Percentiles rank a stretch among this genome's conserved stretches.
Conservation (phyloP, 2,113 vertebrate genomes). For the Sturnira hondurensis region DNA sequence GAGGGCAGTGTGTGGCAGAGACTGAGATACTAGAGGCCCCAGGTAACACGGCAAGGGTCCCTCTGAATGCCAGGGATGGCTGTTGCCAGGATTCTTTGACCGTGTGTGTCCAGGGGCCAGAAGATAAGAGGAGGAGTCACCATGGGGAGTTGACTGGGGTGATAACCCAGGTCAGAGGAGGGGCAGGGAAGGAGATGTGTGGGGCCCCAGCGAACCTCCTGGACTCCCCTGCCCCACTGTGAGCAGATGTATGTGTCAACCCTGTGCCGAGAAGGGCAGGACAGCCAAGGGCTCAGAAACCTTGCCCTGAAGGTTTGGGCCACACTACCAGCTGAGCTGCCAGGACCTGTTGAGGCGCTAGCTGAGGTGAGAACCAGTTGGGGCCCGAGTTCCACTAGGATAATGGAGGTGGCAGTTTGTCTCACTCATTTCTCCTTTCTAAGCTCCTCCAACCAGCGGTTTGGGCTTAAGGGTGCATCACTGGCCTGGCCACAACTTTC, state of each 20-base stretch:
- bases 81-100: not conserved
- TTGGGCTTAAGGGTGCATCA: not conserved
- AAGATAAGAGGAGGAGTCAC: accelerated
- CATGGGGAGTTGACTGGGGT: not conserved
- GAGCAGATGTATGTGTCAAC: not conserved
- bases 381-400: accelerated
- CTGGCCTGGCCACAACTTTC: not conserved
- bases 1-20: no score
- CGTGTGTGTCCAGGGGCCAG: not conserved
- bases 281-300: not conserved
- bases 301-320: not conserved
- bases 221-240: not conserved
- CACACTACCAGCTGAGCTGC: not conserved
- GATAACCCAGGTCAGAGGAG: not conserved
- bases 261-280: not conserved
- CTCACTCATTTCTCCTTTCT: not conserved
- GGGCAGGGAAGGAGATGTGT: not conserved
- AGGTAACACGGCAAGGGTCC: not conserved
- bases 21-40: not conserved
- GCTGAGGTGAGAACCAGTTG: not conserved
- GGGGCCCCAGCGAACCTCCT: not conserved
- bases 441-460: not conserved
- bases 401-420: not conserved
- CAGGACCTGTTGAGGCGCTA: not conserved
- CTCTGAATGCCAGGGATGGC: not conserved